phyloP scores from a whole-genome alignment of 92 coral and sea anemone genomes.

The Pocillopora grandis region DNA sequence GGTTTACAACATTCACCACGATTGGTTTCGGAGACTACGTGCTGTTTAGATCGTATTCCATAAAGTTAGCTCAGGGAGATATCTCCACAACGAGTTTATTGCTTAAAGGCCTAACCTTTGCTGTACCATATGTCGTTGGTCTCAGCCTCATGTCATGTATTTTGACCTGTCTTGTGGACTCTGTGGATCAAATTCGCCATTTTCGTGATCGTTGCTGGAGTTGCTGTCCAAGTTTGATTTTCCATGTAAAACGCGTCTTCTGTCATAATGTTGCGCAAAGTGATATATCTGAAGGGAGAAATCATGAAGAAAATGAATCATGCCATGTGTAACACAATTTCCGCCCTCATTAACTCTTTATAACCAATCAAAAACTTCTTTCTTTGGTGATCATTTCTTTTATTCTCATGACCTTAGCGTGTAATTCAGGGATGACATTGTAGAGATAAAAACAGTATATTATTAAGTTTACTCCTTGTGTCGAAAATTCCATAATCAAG shows the following conservation, averaged over 20 bases:
- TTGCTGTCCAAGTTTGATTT: neutral
- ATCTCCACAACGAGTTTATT: neutral
- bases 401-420: too few relatives aligned
- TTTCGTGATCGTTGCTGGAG: neutral
- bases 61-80: neutral
- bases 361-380: too few relatives aligned
- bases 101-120: neutral
- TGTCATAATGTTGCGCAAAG: neutral
- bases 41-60: neutral
- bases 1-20: slow-evolving; percentile 26
- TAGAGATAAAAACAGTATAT: too few relatives aligned
- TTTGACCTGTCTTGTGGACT: slow-evolving; percentile 16
- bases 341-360: too few relatives aligned
- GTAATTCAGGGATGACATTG: too few relatives aligned
- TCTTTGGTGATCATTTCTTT: too few relatives aligned
- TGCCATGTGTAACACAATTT: neutral
- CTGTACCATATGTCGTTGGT: slow-evolving; percentile 5
- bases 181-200: slow-evolving; percentile 20
- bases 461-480: too few relatives aligned
- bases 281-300: neutral
- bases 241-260: neutral
- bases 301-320: neutral
- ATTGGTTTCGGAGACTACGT: slow-evolving; percentile 39
- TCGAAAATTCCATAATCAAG: too few relatives aligned
- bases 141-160: slow-evolving; percentile 8